Conservation (phyloP, 2,888 invertebrate species). For the Trisateles emortualis region DNA sequence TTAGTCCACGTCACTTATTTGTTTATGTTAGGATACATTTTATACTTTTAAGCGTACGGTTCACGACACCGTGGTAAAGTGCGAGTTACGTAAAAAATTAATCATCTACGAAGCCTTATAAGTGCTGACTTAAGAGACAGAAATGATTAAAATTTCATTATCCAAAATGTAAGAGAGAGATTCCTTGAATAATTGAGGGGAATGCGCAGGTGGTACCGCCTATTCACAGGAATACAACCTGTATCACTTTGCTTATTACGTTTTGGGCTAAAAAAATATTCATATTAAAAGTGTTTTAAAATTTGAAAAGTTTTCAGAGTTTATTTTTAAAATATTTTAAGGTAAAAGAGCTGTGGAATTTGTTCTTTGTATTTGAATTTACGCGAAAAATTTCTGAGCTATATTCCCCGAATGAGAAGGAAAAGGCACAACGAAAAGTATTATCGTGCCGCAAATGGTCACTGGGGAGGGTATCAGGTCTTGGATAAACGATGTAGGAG, state of each 20-base stretch:
- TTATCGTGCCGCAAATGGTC: slow-evolving; percentile 1
- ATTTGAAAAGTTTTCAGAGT: neutral
- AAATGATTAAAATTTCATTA: slow-evolving; percentile 79
- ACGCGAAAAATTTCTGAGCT: neutral
- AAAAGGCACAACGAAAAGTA: neutral
- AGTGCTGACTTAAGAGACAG: slow-evolving; percentile 60
- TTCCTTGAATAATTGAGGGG: slow-evolving; percentile 73
- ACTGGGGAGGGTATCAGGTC: slow-evolving; percentile 1
- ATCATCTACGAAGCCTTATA: slow-evolving; percentile 51
- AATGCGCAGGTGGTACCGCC: slow-evolving; percentile 57
- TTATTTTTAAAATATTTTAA: slow-evolving; percentile 10
- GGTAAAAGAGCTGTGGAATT: neutral
- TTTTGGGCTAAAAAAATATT: slow-evolving; percentile 20
- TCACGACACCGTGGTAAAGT: slow-evolving; percentile 1
- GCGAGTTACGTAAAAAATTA: slow-evolving; percentile 41
- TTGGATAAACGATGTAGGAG: slow-evolving; percentile 7
- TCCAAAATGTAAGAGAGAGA: slow-evolving; percentile 76
- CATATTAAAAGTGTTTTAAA: slow-evolving; percentile 23
- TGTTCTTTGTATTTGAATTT: slow-evolving; percentile 3
- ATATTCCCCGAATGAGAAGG: neutral
- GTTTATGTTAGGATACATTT: slow-evolving; percentile 9
- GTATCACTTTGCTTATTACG: slow-evolving; percentile 47
- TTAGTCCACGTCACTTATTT: neutral
- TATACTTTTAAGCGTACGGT: neutral
- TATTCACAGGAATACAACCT: slow-evolving; percentile 35